Conservation (phyloP, 1,140 invertebrate species). For the honey bee (Apis mellifera) region DNA sequence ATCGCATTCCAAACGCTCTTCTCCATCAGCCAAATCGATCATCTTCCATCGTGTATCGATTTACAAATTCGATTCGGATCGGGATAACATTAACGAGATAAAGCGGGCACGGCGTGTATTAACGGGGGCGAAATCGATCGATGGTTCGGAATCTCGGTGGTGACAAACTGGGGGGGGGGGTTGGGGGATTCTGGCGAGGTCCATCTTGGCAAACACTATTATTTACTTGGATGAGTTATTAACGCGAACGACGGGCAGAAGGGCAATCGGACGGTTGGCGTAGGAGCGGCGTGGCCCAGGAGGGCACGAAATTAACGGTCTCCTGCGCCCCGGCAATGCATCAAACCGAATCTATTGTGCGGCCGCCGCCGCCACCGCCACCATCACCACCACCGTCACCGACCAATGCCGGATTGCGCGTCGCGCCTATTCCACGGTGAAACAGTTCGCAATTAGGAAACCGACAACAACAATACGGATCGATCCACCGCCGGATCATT, state of each 20-base stretch:
- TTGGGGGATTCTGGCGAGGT: constrained; percentile 12
- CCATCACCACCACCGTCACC: constrained; percentile 54
- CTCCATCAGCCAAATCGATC: neutral
- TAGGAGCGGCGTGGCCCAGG: constrained; percentile 42
- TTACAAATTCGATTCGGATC: neutral
- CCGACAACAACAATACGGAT: constrained; percentile 55
- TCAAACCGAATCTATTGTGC: constrained; percentile 75
- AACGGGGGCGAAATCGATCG: constrained; percentile 23
- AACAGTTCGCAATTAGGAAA: constrained; percentile 58
- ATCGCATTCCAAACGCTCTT: no score
- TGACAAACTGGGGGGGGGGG: constrained; percentile 28
- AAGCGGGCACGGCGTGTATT: constrained; percentile 18
- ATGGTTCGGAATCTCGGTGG: constrained; percentile 29
- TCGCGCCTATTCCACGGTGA: constrained; percentile 39
- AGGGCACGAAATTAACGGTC: constrained; percentile 75
- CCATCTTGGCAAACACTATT: constrained; percentile 49
- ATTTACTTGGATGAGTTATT: constrained; percentile 65
- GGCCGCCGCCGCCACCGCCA: constrained; percentile 51
- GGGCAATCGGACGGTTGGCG: constrained; percentile 30
- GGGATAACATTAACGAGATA: constrained; percentile 15
- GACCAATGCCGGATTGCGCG: constrained; percentile 55
- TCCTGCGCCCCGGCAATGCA: constrained; percentile 63
- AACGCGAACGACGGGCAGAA: constrained; percentile 56
- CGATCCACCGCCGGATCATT: constrained; percentile 48
- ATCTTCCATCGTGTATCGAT: neutral